Evolutionary conservation across 2,888 invertebrate species (phyloP).

Genomic region (Copidosoma aretas): DNA sequence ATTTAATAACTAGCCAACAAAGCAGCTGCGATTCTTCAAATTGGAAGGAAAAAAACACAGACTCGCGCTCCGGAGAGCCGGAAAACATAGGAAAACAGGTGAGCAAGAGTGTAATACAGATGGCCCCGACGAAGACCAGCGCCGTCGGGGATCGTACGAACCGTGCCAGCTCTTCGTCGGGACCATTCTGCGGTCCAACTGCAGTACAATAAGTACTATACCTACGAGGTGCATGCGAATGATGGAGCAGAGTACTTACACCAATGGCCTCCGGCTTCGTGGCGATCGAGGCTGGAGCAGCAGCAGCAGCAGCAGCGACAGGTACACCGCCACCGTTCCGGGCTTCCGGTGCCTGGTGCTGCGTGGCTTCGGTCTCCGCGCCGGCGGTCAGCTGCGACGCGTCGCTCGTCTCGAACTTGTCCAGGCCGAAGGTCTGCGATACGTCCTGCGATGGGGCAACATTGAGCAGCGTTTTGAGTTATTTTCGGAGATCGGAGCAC

Average conservation of each 20-base stretch:
- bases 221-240: background rate
- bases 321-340: conserved; percentile 7
- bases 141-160: background rate
- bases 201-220: too few species aligned
- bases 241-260: conserved; percentile 30
- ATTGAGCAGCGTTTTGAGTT: background rate
- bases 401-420: conserved; percentile 51
- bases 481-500: background rate
- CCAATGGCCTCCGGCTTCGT: conserved; percentile 40
- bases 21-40: background rate
- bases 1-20: conserved; percentile 3
- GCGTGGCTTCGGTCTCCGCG: background rate
- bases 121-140: too few species aligned
- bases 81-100: background rate
- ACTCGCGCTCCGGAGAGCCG: background rate
- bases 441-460: conserved; percentile 51
- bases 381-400: conserved; percentile 33
- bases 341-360: background rate
- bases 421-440: conserved; percentile 60
- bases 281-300: conserved; percentile 13
- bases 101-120: too few species aligned
- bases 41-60: too few species aligned
- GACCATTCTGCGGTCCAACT: too few species aligned
- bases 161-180: too few species aligned
- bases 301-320: conserved; percentile 22